phyloP scores from a whole-genome alignment of 2,797 vertebrate genomes.

The Ctenochaetus hawaiiensis region DNA sequence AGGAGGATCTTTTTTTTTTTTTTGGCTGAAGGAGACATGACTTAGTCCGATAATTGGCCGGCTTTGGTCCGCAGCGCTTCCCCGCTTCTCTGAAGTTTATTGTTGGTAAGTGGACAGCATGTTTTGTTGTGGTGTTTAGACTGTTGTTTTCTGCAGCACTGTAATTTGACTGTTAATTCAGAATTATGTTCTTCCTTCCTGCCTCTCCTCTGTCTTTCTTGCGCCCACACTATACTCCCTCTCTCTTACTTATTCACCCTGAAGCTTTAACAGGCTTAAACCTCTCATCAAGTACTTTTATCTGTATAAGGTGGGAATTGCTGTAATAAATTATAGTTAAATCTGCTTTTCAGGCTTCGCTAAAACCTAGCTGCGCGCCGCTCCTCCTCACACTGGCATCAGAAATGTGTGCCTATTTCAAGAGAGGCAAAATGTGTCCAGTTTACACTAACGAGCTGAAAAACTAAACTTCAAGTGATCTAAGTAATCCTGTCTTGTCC shows the following conservation, averaged over 20 bases:
- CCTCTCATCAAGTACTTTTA: slow-evolving; percentile 37
- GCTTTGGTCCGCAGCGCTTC: slow-evolving; percentile 21
- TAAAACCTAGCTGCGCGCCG: background rate
- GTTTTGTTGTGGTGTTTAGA: slow-evolving; percentile 28
- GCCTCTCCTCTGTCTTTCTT: background rate
- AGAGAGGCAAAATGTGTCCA: slow-evolving; percentile 19
- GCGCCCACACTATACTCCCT: background rate
- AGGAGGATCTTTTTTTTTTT: background rate
- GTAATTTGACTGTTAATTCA: slow-evolving; percentile 17
- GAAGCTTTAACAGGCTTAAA: slow-evolving; percentile 35
- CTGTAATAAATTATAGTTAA: slow-evolving; percentile 48
- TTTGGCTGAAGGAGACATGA: slow-evolving; percentile 20
- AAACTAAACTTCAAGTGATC: slow-evolving; percentile 27
- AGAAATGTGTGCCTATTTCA: slow-evolving; percentile 26
- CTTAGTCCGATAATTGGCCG: slow-evolving; percentile 11
- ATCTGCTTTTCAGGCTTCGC: slow-evolving; percentile 18
- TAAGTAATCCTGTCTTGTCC: background rate
- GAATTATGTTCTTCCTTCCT: slow-evolving; percentile 5
- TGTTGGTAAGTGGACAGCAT: slow-evolving; percentile 55
- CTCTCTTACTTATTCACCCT: slow-evolving; percentile 24
- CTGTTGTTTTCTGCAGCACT: slow-evolving; percentile 23
- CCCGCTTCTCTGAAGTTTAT: slow-evolving; percentile 55
- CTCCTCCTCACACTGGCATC: slow-evolving; percentile 9
- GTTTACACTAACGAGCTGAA: slow-evolving; percentile 20
- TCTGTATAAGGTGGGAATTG: slow-evolving; percentile 42